Base-by-base conservation (phyloP, 2,113 vertebrate species). In the Melanocharis versteri region DNA sequence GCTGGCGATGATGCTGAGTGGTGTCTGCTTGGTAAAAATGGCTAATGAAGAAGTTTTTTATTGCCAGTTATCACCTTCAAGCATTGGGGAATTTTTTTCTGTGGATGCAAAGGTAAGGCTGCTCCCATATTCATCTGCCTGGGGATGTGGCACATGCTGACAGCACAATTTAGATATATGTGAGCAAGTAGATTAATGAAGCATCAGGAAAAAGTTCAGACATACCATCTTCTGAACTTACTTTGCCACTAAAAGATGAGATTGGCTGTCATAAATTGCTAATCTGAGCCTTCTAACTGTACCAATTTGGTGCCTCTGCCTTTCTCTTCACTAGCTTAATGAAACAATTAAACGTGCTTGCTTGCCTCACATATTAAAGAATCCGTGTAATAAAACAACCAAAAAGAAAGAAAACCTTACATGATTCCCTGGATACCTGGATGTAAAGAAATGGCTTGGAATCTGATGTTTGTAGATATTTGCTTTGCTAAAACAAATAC, bases 1-100 rank as follows among this genome's bases (percentile, higher is more conserved):
- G 73, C 45, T 50, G 48, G 22, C 0, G 0, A 15, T 6, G 57
- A 20, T 42, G n/a, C 47, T 13, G 8, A 10, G 42, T 20, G 61
- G 7, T 21, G 19, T 6, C 6, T 48, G 44, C 37, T 60, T 7
- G 0, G 12, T 64, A 22, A 66, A 64, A 91, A 23, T 33, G 33
- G 39, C 56, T 78, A 6, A 9, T 65, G 56, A 54, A 77, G 44
- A 27, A 3, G 15, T 30, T 22, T 71, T 61, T 45, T 11, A 6
- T 23, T 70, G 50, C 14, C 39, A 77, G 51, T 6, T 28, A 21
- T 72, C 31, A 2, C 2, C 10, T 48, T 57, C 5, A 31, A 62
- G 26, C 24, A 3, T 30, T 50, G 27, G 45, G 35, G 61, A 60
- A 7, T 24, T 45, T 45, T 45, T 69, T 58, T 35, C 26, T 71